Evolutionary conservation across 2,797 vertebrate species (phyloP), one percentile per base, ranked within the genome.

Genomic region (Gambusia yucatana): DNA sequence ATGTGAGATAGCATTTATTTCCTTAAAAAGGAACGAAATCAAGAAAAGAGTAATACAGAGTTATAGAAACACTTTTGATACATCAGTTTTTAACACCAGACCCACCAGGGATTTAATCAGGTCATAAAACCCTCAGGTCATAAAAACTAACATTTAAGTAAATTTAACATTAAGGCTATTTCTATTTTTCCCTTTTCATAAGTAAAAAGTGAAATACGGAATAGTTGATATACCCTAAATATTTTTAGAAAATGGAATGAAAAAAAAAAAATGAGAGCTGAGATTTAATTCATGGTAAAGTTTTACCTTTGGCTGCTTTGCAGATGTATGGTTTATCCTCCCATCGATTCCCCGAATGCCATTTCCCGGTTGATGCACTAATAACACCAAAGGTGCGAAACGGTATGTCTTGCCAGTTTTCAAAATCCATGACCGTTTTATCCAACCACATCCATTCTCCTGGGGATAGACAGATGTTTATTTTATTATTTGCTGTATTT

Each of bases 271-370:
- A 25, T 39, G 39, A 16, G 7, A 46, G 10, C 10, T 61, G 39
- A 9, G 13, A 67, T 67, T 67, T 22, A 67, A 67, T 69, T 13
- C 22, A 25, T 67, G 3, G 25, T 36, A 2, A 39, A 4, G 30
- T 1, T 79, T 20, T 69, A 93, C 92, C 69, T 91, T 93, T 93
- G 13, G 13, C 4, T 14, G 48, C 69, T 87, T 93, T 92, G 71
- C 91, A 93, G 55, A 93, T 88, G 70, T 87, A 87, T 11, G 33
- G 47, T 55, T 4, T 79, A 0, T 33, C 0, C 1, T 6, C 0
- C 73, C 70, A 72, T 0, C 0, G 0, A 0, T 0, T 0, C 0
- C 0, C 17, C 7, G 69, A 0, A 0, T 0, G 0, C 92, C 92
- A 93, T n/a, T 0, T 63, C 8, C 91, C 92, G 70, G 86, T 48